Base-by-base conservation (phyloP, 2,888 invertebrate genomes). In the Mesoligia furuncula region DNA sequence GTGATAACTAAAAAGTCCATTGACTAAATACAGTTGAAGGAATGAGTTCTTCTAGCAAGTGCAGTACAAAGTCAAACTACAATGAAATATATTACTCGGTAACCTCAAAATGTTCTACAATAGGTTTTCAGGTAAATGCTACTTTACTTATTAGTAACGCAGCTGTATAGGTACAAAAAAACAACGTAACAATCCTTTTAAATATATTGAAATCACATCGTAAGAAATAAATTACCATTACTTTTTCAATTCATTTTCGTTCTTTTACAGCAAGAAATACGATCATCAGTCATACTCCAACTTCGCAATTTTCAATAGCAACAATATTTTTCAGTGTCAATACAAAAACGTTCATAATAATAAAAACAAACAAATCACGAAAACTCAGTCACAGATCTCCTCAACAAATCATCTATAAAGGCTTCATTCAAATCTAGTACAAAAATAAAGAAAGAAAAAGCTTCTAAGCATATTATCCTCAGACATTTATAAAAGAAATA, bases 401-500 rank as follows among this genome's bases (percentile, higher is more conserved):
- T 13, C 61, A 72, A 72, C 72, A 83, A 86, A 85, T 83, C 65
- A 76, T 66, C 42, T n/a, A 36, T 20, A 75, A 67, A 69, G n/a
- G n/a, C 11, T 69, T 45, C 72, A 69, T 74, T 75, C 62, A 80
- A 77, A 86, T 57, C 54, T 79, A 59, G 59, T 54, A 62, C 67
- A 78, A 73, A 73, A 51, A 51, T 27, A 51, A 62, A 39, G 42
- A 64, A 67, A 66, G 51, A 24, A 65, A 73, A 66, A 61, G 64
- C 59, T 70, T 48, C 81, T 65, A 78, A 86, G 72, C 68, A 73
- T 69, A 87, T 76, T 77, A 80, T 69, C 62, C 65, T 39, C 74
- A 79, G 85, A 79, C 81, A 79, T 88, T 87, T 77, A 80, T 81
- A 84, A 82, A 84, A 78, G 77, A 80, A 80, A 84, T 68, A 42